Base-by-base conservation (phyloP, 2,888 invertebrate species). In the Nomada hirtipes region DNA sequence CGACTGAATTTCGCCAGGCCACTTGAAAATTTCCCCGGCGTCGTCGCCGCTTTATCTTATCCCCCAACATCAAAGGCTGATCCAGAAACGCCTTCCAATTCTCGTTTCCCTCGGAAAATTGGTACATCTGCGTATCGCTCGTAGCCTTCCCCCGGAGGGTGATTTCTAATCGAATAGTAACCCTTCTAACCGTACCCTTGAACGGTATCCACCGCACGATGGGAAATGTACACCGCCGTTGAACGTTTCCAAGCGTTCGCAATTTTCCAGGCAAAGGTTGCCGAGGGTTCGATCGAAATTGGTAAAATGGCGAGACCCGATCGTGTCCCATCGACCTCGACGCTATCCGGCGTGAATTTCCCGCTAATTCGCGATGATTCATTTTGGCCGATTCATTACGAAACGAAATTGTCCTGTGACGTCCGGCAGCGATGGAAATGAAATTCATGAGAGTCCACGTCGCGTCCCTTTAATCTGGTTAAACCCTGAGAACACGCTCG, bases 101-200 rank as follows among this genome's bases (percentile, higher is more conserved):
- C 64, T 64, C 70, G 57, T 79, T 75, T 53, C 60, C 64, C 36
- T 13, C 15, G 18, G 52, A 71, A 75, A 79, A 75, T 79, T 75
- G 75, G 13, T 55, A 67, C 75, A 75, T 75, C 79, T 70, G 60
- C 70, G 75, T 70, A 75, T 69, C 57, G n/a, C 57, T 11, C 67
- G 47, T 29, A 44, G 13, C 4, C 57, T 47, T 59, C n/a, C 26
- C 26, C 69, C 57, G 59, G 36, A 65, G 69, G 60, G 55, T n/a
- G 75, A 53, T 70, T 69, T 57, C 75, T 75, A 79, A 79, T 79
- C 75, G 59, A 70, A 75, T 70, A 55, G 72, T 23, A 76, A 72
- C 61, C 72, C 70, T 61, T 78, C 79, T 52, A 68, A 42, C 36
- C 4, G 42, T 55, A 47, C 7, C 3, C 13, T 36, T 1, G 7